Conservation (phyloP, 2,113 vertebrate genomes). For the Passer domesticus region DNA sequence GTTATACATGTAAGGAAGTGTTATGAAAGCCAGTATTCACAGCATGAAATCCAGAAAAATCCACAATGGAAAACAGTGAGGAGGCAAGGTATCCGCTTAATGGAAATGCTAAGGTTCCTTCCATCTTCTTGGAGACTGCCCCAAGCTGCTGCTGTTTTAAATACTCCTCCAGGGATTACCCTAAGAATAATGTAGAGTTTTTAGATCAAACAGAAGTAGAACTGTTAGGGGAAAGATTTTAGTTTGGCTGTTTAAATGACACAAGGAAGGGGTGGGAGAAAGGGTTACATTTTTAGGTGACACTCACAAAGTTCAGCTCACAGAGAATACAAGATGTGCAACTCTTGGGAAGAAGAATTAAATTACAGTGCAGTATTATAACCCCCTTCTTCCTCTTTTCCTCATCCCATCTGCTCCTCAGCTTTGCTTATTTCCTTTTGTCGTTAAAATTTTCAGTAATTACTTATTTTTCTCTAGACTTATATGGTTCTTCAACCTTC, state of each 20-base stretch:
- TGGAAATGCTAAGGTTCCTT: background rate
- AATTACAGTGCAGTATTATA: background rate
- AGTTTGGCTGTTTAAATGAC: background rate
- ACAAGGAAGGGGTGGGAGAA: background rate
- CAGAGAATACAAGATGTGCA: background rate
- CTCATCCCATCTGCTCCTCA: background rate
- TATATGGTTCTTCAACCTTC: background rate
- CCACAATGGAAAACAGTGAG: background rate
- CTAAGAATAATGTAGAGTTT: background rate
- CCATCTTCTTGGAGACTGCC: background rate
- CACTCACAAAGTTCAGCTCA: background rate
- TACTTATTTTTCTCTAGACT: background rate
- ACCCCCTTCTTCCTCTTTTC: background rate
- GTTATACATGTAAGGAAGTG: background rate
- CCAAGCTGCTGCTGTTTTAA: background rate
- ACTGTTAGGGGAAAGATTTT: background rate
- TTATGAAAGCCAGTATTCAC: background rate
- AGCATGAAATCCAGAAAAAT: background rate
- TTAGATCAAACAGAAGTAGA: background rate
- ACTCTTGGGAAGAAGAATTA: background rate
- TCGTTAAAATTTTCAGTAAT: background rate
- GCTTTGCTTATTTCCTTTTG: conserved; percentile 4
- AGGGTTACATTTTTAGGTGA: background rate
- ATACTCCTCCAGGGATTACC: background rate
- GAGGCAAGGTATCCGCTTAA: background rate